Evolutionary conservation across 1,140 invertebrate species (phyloP), one percentile per base, ranked within the genome.

Genomic region (Thrips palmi): DNA sequence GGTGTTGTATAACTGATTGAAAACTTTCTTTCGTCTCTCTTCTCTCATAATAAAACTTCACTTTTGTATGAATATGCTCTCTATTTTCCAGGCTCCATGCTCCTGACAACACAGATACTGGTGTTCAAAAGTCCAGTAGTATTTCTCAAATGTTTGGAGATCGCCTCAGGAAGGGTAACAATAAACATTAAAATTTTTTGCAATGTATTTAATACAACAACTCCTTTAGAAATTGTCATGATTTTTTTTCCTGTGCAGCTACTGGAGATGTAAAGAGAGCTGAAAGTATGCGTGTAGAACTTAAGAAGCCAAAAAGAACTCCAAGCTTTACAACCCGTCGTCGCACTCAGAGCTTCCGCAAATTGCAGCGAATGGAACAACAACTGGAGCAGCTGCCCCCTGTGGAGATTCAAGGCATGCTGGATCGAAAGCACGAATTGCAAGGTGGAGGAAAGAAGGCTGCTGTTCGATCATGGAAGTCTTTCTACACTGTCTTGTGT

Each of bases 341-440:
- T 32, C 63, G 84, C 44, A 87, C 85, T 7, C 80, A 86, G 51
- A 89, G 84, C 56, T 89, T 92, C 66, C 60, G 80, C 7, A 78
- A 84, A 48, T 68, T 77, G 46, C 69, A 77, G 38, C 63, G 71
- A 36, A 64, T 77, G 50, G 74, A 77, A 41, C 69, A 71, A 39
- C n/a, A n/a, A n/a, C 63, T 75, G 47, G 73, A 81, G 23, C 62
- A 72, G 18, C 55, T 92, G 30, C 87, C 87, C 2, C 84, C 87
- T 0, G 83, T 87, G 0, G 88, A 92, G 55, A 84, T 91, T 33
- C 81, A 93, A 62, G 88, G 87, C 0, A 67, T 78, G 43, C 57
- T 98, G 22, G 93, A 97, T 43, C 67, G 93, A 19, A 97, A 98
- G 58, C 92, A 97, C 52, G 85, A 94, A 48, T 59, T 92, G 3